These are phyloP conservation scores for Crossocerus cetratus DNA, from an alignment of 2,888 invertebrate species.

Conservation along the genomic window DNA sequence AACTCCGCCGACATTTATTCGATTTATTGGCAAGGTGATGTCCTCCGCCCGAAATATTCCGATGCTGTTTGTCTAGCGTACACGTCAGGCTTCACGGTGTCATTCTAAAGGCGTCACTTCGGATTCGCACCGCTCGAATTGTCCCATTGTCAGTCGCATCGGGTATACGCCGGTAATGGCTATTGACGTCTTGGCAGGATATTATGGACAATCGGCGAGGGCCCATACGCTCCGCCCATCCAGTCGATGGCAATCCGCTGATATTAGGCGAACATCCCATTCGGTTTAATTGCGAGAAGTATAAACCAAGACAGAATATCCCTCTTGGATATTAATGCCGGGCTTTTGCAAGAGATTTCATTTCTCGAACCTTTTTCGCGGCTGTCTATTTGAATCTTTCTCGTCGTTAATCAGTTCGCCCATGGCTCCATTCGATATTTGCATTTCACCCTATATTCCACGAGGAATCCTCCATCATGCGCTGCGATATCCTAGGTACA, in stretches of 20 bases:
- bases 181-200: conserved; percentile 53
- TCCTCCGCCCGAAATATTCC: no score
- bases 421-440: no score
- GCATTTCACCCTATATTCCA: no score
- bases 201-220: conserved; percentile 6
- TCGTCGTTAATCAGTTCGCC: no score
- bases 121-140: conserved; percentile 39
- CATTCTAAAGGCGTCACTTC: conserved; percentile 33
- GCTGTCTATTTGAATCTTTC: no score
- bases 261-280: conserved; percentile 32
- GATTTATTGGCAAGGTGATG: no score
- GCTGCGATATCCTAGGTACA: no score
- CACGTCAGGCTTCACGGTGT: conserved; percentile 18
- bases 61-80: neutral
- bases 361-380: neutral
- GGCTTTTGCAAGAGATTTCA: neutral
- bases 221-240: neutral
- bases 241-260: conserved; percentile 26
- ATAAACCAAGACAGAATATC: neutral
- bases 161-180: conserved; percentile 62
- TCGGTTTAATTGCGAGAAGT: conserved; percentile 43
- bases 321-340: neutral
- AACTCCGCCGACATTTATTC: no score
- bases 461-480: no score
- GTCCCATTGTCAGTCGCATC: conserved; percentile 23